These are phyloP conservation scores for Subacronicta megacephala DNA, from an alignment of 2,888 invertebrate species.

Conservation along the genomic window DNA sequence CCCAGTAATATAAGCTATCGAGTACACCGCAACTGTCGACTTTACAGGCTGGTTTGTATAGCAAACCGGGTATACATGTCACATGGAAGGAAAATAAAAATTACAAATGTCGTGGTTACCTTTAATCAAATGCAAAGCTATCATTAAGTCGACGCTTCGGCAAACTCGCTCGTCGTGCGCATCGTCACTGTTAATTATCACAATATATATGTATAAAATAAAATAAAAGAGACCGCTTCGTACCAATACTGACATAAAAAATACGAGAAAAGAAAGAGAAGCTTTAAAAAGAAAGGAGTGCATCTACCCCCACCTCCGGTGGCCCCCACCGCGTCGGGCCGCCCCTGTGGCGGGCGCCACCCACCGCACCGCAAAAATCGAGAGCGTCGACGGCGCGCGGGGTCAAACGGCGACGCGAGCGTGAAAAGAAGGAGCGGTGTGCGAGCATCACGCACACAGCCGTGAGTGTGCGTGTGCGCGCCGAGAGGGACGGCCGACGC, in stretches of 20 bases:
- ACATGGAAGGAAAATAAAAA: constrained; percentile 75
- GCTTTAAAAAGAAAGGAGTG: constrained; percentile 89
- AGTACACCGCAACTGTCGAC: constrained; percentile 65
- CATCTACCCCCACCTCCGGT: constrained; percentile 86
- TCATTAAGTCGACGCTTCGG: constrained; percentile 85
- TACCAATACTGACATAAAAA: constrained; percentile 87
- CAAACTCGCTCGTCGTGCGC: constrained; percentile 84
- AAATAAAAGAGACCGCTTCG: constrained; percentile 88
- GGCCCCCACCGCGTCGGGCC: constrained; percentile 83
- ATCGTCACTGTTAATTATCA: constrained; percentile 88
- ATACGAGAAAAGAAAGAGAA: constrained; percentile 89
- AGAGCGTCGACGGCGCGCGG: constrained; percentile 89
- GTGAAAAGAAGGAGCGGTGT: constrained; percentile 89
- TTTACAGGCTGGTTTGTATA: constrained; percentile 59
- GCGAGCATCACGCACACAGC: constrained; percentile 80
- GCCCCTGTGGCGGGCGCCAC: constrained; percentile 90
- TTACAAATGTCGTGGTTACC: constrained; percentile 83
- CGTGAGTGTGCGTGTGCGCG: constrained; percentile 83
- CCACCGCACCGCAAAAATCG: constrained; percentile 91
- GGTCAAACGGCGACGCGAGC: constrained; percentile 89
- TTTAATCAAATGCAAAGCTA: constrained; percentile 88
- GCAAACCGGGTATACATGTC: constrained; percentile 57
- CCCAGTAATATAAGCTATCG: constrained; percentile 69
- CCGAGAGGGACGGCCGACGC: constrained; percentile 87
- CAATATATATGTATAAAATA: constrained; percentile 85